Conservation (phyloP, 1,140 invertebrate genomes). For the Heliconius hermathena region DNA sequence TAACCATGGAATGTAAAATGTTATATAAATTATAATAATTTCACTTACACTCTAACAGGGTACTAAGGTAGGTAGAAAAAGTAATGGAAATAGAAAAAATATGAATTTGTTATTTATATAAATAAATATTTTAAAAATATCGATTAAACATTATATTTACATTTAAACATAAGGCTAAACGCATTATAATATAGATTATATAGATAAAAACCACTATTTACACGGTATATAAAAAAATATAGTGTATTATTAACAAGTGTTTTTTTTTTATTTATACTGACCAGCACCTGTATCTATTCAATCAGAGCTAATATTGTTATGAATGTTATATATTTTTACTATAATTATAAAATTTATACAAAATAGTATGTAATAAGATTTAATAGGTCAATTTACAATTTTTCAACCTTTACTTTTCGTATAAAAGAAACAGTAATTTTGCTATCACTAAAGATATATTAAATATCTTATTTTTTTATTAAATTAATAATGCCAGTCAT, state of each 20-base stretch:
- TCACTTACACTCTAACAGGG: background rate
- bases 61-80: background rate
- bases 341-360: too few species aligned
- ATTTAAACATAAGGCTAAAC: background rate
- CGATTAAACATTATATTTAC: background rate
- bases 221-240: background rate
- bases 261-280: background rate
- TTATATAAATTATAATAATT: background rate
- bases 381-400: background rate
- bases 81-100: background rate
- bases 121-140: background rate
- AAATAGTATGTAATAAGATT: background rate
- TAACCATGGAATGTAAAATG: background rate
- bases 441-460: background rate
- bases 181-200: background rate
- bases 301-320: background rate
- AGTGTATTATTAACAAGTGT: background rate
- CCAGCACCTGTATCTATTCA: conserved; percentile 10
- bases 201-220: background rate
- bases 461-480: too few species aligned
- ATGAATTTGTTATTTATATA: background rate
- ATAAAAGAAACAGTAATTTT: background rate
- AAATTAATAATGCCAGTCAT: too few species aligned
- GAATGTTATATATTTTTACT: background rate
- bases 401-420: too few species aligned